Evolutionary conservation across 2,113 vertebrate genomes (phyloP), one percentile per base, ranked within the genome.

Genomic region (Sardina pilchardus): DNA sequence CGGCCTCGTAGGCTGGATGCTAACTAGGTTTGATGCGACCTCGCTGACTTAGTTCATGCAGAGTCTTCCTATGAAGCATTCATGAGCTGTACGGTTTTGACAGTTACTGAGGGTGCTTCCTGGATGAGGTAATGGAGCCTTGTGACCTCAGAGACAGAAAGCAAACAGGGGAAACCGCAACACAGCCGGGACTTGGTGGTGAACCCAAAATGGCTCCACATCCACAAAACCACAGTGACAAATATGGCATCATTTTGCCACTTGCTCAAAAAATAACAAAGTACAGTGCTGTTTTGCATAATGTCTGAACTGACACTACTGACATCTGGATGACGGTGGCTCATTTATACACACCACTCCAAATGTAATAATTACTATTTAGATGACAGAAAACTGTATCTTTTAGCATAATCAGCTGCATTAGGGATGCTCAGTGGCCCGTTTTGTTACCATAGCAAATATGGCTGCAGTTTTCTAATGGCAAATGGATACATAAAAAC

Each of bases 21-120:
- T 78, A 78, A 78, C 26, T 10, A 17, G 1, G 71, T 78, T 36
- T 78, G 71, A 78, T 78, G 71, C 71, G 71, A 78, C 71, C 71
- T 36, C 4, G 26, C 30, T 78, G 71, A 36, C 26, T 78, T 36
- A 16, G 30, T 78, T 36, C 34, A 36, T 78, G 30, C 16, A 14
- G 30, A 78, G 71, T 36, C 71, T 36, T 39, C 26, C 71, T 16
- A 14, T 36, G 71, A 45, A 2, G 21, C 78, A 47, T 30, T 75
- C 84, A 86, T 78, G 86, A 53, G n/a, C 42, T 42, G 21, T 45
- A 19, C 84, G 42, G n/a, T 85, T 85, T 78, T 78, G 71, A 78
- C 71, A 78, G 71, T 36, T 78, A 16, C 12, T 6, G 34, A 78
- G 71, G 12, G 71, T 34, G 16, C 71, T 78, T 78, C 26, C 71